Base-by-base conservation (phyloP, 2,888 invertebrate genomes). In the Nomada fabriciana region DNA sequence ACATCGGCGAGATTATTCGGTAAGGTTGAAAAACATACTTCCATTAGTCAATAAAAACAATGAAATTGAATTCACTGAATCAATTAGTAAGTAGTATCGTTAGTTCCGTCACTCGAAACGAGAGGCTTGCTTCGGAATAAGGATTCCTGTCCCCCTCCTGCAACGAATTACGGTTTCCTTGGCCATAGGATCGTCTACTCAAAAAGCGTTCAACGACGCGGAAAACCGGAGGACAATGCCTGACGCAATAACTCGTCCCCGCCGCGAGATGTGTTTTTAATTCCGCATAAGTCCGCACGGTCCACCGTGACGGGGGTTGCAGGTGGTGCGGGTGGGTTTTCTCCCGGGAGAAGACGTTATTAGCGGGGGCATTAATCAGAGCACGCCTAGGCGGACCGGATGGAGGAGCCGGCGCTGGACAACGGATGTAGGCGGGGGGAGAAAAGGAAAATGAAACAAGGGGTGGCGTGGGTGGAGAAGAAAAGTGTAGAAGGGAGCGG, bases 361-460 rank as follows among this genome's bases (percentile, higher is more conserved):
- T 93, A 93, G 93, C 91, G 89, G 91, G 89, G 92, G 92, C 93
- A 93, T 93, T 93, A 93, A 93, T 91, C 91, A 91, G 90, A 90
- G 89, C 84, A 86, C 85, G 90, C 84, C 87, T 87, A 80, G 89
- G 80, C 76, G 70, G 74, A 76, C 80, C 68, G 80, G 82, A 77
- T 59, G 81, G 73, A 59, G 64, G 67, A 68, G 60, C 64, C 64
- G 59, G 70, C 60, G 25, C 25, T 69, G 18, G 68, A 42, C 52
- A 57, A 61, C 18, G 65, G 18, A 72, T 69, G 61, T 52, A 67
- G 65, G 50, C n/a, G 65, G 55, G 42, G 43, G 43, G 61, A 77
- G 50, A 65, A 53, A 61, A 59, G 20, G 68, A 23, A 53, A 23
- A 42, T 29, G 67, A 72, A 69, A 57, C 15, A 63, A 64, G 65